Evolutionary conservation across 1,140 invertebrate species (phyloP), one percentile per base, ranked within the genome.

Genomic region (Drosophila persimilis): DNA sequence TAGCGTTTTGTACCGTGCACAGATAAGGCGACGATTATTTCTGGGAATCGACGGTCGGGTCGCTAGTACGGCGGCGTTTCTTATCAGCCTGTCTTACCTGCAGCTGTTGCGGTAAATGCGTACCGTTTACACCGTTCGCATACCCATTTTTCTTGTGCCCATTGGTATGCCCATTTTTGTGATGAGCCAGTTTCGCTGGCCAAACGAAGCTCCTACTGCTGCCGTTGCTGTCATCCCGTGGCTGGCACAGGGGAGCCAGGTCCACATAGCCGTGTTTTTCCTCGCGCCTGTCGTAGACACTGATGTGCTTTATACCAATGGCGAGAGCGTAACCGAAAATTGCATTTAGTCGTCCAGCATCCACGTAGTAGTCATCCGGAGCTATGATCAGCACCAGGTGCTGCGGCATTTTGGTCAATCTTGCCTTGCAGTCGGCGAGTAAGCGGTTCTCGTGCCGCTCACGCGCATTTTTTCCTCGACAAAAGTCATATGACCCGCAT

Each of bases 401-500:
- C 35, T 75, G 61, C 13, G 90, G 90, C 41, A 77, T 51, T 61
- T 91, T 91, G n/a, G 71, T 80, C 26, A 91, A 60, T 44, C 84
- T 66, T 44, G 50, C 52, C 44, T 71, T 73, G 56, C 78, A 83
- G 1, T 61, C 35, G 20, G 74, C 60, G 9, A 83, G 64, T 44
- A 70, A 61, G 31, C 67, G 54, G 20, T 71, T 43, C 45, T 83
- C 80, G 26, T 63, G 52, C 11, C 57, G 60, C 54, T 83, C 73
- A 75, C 78, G 73, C 70, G 65, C 59, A 50, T 65, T 47, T 54
- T 22, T 22, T 47, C 55, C 60, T 24, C 77, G 71, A 65, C 71
- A 80, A 26, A 65, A 73, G 86, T 90, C 89, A 90, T 90, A 90
- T 90, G 89, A 90, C 85, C 73, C 61, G n/a, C 54, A 17, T 3